These are phyloP conservation scores for Intellagama lesueurii DNA, from an alignment of 2,797 vertebrate genomes.

Conservation along the genomic window DNA sequence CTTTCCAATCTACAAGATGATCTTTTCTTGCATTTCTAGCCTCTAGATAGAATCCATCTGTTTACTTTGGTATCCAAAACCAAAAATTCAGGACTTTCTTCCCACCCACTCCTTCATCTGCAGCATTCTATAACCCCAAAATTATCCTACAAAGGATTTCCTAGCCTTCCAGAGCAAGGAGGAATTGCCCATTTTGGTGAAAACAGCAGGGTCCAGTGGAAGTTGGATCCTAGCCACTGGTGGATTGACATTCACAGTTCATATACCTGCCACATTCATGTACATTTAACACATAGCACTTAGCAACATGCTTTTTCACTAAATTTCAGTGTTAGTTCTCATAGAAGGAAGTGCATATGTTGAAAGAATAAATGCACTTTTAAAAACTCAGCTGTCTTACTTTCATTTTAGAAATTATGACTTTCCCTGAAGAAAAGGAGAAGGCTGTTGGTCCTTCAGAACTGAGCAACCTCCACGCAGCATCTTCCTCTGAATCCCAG, in stretches of 20 bases:
- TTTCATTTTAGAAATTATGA: conserved; percentile 69
- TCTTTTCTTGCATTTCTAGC: not conserved
- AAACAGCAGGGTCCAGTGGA: too few species aligned
- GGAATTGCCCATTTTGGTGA: too few species aligned
- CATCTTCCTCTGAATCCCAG: conserved; percentile 59
- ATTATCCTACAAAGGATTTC: too few species aligned
- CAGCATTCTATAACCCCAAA: too few species aligned
- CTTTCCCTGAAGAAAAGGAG: conserved; percentile 76
- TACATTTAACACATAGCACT: not conserved
- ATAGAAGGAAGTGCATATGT: not conserved
- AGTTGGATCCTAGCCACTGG: not conserved
- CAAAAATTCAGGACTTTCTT: too few species aligned
- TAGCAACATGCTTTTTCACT: not conserved
- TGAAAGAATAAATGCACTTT: not conserved
- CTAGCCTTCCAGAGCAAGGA: too few species aligned
- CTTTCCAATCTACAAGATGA: not conserved
- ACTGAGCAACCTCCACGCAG: conserved; percentile 37
- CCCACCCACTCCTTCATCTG: too few species aligned
- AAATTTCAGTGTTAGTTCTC: not conserved
- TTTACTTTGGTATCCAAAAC: too few species aligned
- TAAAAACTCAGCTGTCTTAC: not conserved
- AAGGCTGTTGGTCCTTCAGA: conserved; percentile 51
- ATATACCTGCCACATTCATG: not conserved
- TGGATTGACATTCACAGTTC: not conserved
- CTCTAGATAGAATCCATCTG: not conserved